Conservation (phyloP, 1,140 invertebrate species). For the Phenacoccus solenopsis region DNA sequence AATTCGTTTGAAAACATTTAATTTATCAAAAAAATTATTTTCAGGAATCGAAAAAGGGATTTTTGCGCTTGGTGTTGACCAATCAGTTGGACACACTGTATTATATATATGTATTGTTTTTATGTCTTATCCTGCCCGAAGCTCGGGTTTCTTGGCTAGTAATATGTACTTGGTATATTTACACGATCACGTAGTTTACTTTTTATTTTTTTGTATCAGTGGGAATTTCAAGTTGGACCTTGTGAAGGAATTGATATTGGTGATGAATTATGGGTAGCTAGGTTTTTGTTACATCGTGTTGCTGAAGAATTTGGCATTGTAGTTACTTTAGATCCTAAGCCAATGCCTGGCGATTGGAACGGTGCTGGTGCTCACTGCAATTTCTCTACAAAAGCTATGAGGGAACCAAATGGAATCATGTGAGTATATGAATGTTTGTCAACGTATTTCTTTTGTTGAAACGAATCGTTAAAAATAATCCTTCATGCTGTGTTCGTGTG, state of each 20-base stretch:
- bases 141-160: too few relatives aligned
- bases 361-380: conserved; percentile 84
- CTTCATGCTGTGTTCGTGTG: too few relatives aligned
- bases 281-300: conserved; percentile 70
- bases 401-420: conserved; percentile 61
- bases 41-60: background rate
- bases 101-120: background rate
- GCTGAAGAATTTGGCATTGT: conserved; percentile 86
- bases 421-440: too few relatives aligned
- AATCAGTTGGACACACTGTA: too few relatives aligned
- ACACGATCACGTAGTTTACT: too few relatives aligned
- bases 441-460: too few relatives aligned
- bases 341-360: conserved; percentile 74
- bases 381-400: conserved; percentile 80
- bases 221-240: conserved; percentile 51
- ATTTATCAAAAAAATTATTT: background rate
- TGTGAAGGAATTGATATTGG: conserved; percentile 68
- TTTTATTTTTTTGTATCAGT: conserved; percentile 27
- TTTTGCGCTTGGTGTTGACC: too few relatives aligned
- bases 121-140: too few relatives aligned
- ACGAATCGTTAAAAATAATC: too few relatives aligned
- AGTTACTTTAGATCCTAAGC: conserved; percentile 78
- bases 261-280: conserved; percentile 82
- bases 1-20: too few relatives aligned
- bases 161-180: too few relatives aligned